Conservation (phyloP, 64 coral and sea anemone genomes). For the Dendronephthya gigantea region DNA sequence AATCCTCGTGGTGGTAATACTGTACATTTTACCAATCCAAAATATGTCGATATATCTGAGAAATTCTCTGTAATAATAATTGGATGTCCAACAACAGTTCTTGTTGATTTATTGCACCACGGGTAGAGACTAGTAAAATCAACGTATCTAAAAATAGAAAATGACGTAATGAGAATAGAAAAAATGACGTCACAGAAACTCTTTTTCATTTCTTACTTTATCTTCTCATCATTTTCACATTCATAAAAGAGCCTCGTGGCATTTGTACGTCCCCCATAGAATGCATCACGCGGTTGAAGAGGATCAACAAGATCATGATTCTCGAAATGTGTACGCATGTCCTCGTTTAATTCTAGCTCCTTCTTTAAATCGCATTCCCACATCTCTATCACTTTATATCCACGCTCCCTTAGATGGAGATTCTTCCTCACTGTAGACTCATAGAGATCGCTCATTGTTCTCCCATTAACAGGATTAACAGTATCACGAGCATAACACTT, state of each 20-base stretch:
- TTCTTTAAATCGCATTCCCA: background rate
- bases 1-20: slow-evolving; percentile 15
- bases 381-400: background rate
- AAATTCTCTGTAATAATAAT: slow-evolving; percentile 13
- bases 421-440: background rate
- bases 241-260: background rate
- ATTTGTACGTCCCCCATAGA: background rate
- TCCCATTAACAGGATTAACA: background rate
- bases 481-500: background rate
- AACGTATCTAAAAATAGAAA: slow-evolving; percentile 11
- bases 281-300: background rate
- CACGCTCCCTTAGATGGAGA: background rate
- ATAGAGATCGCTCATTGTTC: background rate
- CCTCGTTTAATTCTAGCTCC: background rate
- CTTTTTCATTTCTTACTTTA: background rate
- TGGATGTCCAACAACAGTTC: slow-evolving; percentile 21
- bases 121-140: background rate
- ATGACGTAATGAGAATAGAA: background rate
- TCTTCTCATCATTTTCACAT: background rate
- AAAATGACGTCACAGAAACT: too few species aligned
- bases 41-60: background rate
- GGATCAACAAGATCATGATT: background rate
- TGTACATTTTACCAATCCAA: background rate
- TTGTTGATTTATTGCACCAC: slow-evolving; percentile 22
- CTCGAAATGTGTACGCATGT: background rate